Evolutionary conservation across 2,113 vertebrate species (phyloP).

Genomic region (Nycticebus coucang): DNA sequence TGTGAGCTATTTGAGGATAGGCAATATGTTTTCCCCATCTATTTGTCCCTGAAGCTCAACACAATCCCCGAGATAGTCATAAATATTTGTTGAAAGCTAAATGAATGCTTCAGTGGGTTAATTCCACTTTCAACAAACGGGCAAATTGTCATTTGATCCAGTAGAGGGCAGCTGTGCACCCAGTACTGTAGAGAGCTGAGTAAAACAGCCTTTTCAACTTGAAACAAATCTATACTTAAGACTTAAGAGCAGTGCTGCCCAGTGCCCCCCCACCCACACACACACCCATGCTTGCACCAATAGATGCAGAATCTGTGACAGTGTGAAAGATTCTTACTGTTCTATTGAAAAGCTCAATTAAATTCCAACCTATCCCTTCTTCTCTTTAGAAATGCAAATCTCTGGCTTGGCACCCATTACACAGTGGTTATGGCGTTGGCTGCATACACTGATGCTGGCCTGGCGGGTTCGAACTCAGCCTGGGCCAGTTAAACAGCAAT

Average conservation of each 20-base stretch:
- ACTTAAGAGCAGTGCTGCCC: not conserved
- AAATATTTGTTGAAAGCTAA: not conserved
- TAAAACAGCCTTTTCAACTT: not conserved
- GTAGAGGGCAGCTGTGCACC: constrained; percentile 70
- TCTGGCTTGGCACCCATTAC: too few relatives aligned
- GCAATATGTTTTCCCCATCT: not conserved
- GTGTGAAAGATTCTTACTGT: not conserved
- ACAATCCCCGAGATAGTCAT: not conserved
- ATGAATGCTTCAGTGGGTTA: not conserved
- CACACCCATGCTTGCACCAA: accelerated
- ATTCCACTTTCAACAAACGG: not conserved
- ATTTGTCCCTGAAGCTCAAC: not conserved
- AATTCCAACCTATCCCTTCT: not conserved
- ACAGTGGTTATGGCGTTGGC: too few relatives aligned
- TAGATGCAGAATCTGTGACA: not conserved
- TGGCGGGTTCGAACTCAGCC: too few relatives aligned
- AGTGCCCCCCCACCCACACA: accelerated
- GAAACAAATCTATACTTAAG: not conserved
- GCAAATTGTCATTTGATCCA: constrained; percentile 30
- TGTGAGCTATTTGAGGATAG: not conserved
- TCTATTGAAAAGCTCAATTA: constrained; percentile 4
- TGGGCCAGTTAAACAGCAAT: too few relatives aligned
- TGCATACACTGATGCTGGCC: too few relatives aligned
- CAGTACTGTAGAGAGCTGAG: not conserved
- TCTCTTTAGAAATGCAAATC: not conserved